Evolutionary conservation across 2,113 vertebrate species (phyloP).

Genomic region (Epinephelus moara): DNA sequence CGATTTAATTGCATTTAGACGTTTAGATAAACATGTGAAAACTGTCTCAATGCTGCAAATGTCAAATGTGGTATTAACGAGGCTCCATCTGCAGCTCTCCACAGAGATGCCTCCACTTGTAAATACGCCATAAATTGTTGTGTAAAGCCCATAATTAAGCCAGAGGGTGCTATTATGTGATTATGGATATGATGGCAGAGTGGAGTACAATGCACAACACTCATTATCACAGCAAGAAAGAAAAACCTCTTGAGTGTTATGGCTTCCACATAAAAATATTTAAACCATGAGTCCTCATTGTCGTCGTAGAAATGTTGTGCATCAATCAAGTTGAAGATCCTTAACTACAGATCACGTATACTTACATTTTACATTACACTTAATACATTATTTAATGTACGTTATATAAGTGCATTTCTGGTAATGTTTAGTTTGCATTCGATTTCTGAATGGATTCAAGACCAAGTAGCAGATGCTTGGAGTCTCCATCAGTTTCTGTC

Average conservation of each 20-base stretch:
- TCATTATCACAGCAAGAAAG: neutral
- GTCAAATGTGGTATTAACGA: constrained; percentile 10
- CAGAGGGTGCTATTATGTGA: constrained; percentile 8
- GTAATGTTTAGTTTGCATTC: neutral
- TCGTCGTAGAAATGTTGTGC: neutral
- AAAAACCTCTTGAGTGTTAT: neutral
- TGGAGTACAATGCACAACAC: constrained; percentile 15
- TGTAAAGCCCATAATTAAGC: constrained; percentile 43
- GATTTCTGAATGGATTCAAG: neutral
- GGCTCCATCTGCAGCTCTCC: constrained; percentile 16
- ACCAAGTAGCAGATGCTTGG: neutral
- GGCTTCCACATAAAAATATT: neutral
- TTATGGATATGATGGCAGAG: constrained; percentile 26
- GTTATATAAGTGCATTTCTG: neutral
- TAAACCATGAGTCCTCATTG: neutral
- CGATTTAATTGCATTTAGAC: neutral
- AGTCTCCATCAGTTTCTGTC: no score
- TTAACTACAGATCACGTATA: neutral
- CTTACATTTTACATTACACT: neutral
- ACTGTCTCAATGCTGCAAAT: neutral
- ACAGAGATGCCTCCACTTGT: constrained; percentile 17
- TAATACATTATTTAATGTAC: neutral
- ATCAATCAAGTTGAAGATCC: neutral
- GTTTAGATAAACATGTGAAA: neutral
- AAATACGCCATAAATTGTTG: constrained; percentile 39